These are phyloP conservation scores for Yponomeuta sedellus DNA, from an alignment of 2,888 invertebrate genomes.

Conservation along the genomic window DNA sequence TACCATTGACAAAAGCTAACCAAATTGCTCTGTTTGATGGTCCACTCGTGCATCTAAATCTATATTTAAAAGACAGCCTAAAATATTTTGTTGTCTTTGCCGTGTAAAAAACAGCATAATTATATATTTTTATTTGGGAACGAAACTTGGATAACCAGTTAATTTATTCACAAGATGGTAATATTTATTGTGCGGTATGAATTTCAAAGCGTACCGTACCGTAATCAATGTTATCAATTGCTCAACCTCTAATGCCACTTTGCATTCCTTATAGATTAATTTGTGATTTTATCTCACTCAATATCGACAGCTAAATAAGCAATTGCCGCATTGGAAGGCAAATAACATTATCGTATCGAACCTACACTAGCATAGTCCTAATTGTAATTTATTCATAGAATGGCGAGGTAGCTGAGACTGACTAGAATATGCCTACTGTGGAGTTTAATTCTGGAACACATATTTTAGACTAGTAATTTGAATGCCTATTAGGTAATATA, in stretches of 20 bases:
- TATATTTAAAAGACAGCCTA: neutral
- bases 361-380: neutral
- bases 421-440: neutral
- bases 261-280: neutral
- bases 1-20: conserved; percentile 30
- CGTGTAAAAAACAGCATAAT: too few species aligned
- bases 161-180: too few species aligned
- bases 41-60: neutral
- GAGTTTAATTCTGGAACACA: neutral
- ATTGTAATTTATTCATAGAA: conserved; percentile 8
- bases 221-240: conserved; percentile 6
- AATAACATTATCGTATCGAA: conserved; percentile 10
- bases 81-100: too few species aligned
- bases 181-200: neutral
- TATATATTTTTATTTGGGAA: too few species aligned
- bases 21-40: neutral
- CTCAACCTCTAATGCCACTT: conserved; percentile 8
- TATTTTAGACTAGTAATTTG: neutral
- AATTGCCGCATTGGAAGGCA: conserved; percentile 8
- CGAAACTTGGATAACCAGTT: too few species aligned
- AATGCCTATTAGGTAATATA: neutral
- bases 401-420: neutral
- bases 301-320: conserved; percentile 13
- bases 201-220: neutral
- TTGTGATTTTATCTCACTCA: conserved; percentile 14